Conservation (phyloP, 2,888 invertebrate genomes). For the Ormyrus nitidulus region DNA sequence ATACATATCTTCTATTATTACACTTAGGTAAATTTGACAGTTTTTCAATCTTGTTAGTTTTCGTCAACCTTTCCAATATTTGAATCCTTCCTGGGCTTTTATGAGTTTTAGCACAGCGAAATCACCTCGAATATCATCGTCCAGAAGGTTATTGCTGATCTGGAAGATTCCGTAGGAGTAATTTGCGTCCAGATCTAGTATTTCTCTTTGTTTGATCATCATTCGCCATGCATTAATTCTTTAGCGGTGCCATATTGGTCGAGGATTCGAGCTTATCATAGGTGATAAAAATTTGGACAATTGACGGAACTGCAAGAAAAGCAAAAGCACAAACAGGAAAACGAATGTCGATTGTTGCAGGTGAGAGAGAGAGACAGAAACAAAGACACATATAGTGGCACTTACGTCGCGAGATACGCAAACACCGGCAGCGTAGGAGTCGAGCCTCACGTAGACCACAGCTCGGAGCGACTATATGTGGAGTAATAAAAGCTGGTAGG, state of each 20-base stretch:
- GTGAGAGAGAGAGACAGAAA: too few species aligned
- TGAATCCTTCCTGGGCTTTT: conserved; percentile 66
- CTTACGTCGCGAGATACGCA: conserved; percentile 39
- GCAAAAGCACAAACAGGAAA: too few species aligned
- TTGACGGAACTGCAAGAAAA: too few species aligned
- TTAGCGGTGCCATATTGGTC: conserved; percentile 83
- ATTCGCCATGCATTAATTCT: conserved; percentile 76
- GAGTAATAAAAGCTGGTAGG: conserved; percentile 29
- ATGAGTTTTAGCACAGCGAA: conserved; percentile 70
- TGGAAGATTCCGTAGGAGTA: conserved; percentile 75
- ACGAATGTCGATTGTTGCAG: too few species aligned
- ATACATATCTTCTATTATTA: conserved; percentile 11
- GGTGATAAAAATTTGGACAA: not conserved
- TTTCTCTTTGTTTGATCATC: conserved; percentile 63
- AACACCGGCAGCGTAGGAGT: not conserved
- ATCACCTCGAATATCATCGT: conserved; percentile 71
- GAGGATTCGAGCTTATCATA: conserved; percentile 74
- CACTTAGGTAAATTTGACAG: conserved; percentile 63
- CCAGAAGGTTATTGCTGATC: conserved; percentile 80
- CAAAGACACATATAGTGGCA: not conserved
- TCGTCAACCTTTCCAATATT: conserved; percentile 70
- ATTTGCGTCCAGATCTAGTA: conserved; percentile 68
- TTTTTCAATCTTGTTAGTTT: conserved; percentile 68
- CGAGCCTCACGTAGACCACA: not conserved
- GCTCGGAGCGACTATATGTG: not conserved